These are phyloP conservation scores for Stratiomys singularior DNA, from an alignment of 2,888 invertebrate genomes.

Conservation along the genomic window DNA sequence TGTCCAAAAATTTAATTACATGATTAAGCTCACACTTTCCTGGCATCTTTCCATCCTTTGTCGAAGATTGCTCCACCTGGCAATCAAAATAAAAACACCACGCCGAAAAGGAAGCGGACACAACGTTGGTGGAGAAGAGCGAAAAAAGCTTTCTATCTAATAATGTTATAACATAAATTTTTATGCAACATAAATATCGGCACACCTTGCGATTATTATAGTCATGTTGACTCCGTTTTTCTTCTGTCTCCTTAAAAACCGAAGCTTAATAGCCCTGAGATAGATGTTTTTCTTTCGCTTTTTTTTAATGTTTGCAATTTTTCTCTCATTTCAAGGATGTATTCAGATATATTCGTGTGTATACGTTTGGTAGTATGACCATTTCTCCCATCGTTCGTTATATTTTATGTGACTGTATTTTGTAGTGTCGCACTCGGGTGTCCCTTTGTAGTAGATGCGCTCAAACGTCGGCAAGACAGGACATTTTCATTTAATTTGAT, in stretches of 20 bases:
- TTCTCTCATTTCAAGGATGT: background rate
- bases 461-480: background rate
- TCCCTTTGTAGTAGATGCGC: no score
- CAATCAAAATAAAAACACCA: no score
- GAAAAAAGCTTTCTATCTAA: conserved; percentile 18
- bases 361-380: no score
- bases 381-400: no score
- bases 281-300: background rate
- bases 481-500: conserved; percentile 37
- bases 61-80: no score
- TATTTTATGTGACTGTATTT: no score
- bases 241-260: background rate
- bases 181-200: conserved; percentile 38
- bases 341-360: background rate
- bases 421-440: no score
- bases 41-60: background rate
- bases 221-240: background rate
- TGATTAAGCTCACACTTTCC: background rate
- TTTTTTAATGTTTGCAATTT: background rate
- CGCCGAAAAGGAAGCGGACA: no score
- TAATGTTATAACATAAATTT: conserved; percentile 21
- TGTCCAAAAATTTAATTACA: background rate
- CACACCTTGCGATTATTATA: conserved; percentile 32
- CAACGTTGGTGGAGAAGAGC: background rate
- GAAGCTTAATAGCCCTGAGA: conserved; percentile 1